phyloP scores from a whole-genome alignment of 2,113 vertebrate species.

The Aix galericulata region DNA sequence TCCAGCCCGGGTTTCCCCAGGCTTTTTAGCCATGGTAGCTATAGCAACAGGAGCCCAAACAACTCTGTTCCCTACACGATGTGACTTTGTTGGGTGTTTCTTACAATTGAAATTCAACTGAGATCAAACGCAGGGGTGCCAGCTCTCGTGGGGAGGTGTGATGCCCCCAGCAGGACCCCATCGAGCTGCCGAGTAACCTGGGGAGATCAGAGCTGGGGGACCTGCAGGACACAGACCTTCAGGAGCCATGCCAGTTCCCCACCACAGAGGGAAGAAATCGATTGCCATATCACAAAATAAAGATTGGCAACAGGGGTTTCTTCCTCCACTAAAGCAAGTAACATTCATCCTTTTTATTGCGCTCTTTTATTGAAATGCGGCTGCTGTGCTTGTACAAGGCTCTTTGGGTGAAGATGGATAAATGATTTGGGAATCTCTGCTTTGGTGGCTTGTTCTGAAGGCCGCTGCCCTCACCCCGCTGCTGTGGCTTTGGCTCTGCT shows the following conservation, averaged over 20 bases:
- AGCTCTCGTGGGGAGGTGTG: conserved; percentile 19
- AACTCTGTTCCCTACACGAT: not conserved
- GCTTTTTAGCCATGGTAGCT: not conserved
- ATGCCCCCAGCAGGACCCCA: conserved; percentile 39
- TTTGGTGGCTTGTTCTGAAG: not conserved
- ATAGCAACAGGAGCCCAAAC: conserved; percentile 56
- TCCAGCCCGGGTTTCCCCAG: conserved; percentile 40
- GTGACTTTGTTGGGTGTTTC: conserved; percentile 44
- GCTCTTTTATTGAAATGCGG: not conserved
- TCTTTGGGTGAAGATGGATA: not conserved
- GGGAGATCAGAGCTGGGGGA: conserved; percentile 40
- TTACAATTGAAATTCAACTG: conserved; percentile 21
- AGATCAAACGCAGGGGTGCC: conserved; percentile 45
- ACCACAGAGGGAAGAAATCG: not conserved
- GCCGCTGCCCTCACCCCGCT: not conserved
- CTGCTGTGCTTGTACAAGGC: not conserved
- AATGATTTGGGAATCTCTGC: not conserved
- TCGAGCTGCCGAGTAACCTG: conserved; percentile 37
- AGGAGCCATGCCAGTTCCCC: not conserved
- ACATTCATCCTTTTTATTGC: not conserved
- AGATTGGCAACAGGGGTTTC: conserved; percentile 20
- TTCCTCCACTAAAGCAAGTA: not conserved
- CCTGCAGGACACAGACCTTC: not conserved
- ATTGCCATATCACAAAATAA: not conserved
- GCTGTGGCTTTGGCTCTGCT: not conserved